Conservation (phyloP, 2,797 vertebrate species). For the Triplophysa bombifrons region DNA sequence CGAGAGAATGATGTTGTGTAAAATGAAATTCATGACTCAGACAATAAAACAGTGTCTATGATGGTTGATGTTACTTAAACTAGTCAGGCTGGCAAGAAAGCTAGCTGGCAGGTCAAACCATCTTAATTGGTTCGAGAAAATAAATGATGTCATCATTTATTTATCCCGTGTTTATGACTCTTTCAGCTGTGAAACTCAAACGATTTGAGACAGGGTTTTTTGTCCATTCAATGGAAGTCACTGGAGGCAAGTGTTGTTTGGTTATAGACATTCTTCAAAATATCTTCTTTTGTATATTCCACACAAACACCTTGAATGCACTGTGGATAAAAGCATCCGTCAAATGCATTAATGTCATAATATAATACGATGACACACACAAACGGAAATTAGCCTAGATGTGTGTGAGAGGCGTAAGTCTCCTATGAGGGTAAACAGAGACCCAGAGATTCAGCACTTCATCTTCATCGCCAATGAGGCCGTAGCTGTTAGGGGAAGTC, state of each 20-base stretch:
- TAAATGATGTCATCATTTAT: too few species aligned
- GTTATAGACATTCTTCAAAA: too few species aligned
- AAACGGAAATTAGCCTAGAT: constrained; percentile 41
- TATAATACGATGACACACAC: not conserved
- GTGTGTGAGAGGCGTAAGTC: constrained; percentile 35
- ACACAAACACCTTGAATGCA: too few species aligned
- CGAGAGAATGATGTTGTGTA: not conserved
- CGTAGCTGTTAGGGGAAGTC: not conserved
- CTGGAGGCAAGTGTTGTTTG: too few species aligned
- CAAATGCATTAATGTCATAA: constrained; percentile 28
- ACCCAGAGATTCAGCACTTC: not conserved
- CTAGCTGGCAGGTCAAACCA: not conserved
- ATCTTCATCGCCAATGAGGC: not conserved
- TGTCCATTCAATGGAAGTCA: too few species aligned
- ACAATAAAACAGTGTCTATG: not conserved
- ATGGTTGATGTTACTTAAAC: not conserved
- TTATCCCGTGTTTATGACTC: too few species aligned
- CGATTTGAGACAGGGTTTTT: too few species aligned
- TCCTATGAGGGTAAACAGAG: not conserved
- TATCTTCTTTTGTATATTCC: too few species aligned
- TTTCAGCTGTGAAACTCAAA: too few species aligned
- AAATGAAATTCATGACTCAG: constrained; percentile 10
- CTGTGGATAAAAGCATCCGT: not conserved
- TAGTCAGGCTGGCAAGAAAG: not conserved
- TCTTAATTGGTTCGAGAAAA: too few species aligned